Conservation (phyloP, 2,113 vertebrate species). For the Myiopsitta monachus region DNA sequence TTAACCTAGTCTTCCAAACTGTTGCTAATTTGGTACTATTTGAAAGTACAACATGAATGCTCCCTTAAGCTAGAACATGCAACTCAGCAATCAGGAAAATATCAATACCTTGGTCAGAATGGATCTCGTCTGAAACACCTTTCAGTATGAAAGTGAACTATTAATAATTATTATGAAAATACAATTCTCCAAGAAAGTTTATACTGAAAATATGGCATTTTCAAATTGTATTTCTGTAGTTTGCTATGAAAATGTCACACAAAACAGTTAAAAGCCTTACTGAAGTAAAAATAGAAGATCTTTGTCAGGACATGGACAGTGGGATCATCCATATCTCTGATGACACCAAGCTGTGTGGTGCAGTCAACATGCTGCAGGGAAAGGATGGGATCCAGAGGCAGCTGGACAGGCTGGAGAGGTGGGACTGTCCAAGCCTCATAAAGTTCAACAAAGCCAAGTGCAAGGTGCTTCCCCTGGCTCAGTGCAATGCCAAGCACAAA, state of each 20-base stretch:
- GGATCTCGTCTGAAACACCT: neutral
- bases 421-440: neutral
- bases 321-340: neutral
- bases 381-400: neutral
- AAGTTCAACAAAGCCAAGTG: neutral
- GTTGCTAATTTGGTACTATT: neutral
- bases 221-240: neutral
- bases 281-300: neutral
- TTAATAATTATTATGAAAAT: neutral
- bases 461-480: neutral
- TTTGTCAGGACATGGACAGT: neutral
- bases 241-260: neutral
- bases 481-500: neutral
- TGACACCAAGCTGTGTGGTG: neutral
- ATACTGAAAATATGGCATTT: neutral
- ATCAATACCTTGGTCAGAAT: neutral
- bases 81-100: neutral
- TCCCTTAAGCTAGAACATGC: neutral
- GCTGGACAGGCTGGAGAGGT: neutral
- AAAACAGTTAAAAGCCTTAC: neutral
- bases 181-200: neutral
- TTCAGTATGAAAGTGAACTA: neutral
- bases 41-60: rapidly evolving
- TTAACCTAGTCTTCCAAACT: neutral
- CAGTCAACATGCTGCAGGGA: neutral